phyloP scores from a whole-genome alignment of 2,113 vertebrate genomes.

The Plecturocebus donacophilus region DNA sequence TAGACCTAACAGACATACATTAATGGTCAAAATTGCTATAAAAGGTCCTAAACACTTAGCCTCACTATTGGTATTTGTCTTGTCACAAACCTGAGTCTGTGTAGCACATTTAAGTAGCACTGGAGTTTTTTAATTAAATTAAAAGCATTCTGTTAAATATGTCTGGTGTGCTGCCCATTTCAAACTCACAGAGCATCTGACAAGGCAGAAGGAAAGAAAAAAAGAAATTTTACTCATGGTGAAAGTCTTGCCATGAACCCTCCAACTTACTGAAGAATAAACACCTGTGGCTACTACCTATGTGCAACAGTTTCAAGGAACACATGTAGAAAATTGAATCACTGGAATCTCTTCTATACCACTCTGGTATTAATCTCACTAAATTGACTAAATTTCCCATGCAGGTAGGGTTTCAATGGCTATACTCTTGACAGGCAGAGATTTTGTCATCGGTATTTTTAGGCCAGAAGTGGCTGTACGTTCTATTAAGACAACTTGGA shows the following conservation, averaged over 20 bases:
- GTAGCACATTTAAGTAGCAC: neutral
- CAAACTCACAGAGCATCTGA: neutral
- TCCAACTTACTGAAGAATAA: neutral
- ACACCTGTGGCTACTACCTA: neutral
- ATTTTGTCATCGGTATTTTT: neutral
- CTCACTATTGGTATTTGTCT: neutral
- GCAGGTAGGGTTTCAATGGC: neutral
- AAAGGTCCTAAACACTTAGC: neutral
- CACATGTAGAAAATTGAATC: neutral
- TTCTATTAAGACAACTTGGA: neutral
- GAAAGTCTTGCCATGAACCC: neutral
- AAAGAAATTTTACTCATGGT: neutral
- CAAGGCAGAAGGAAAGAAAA: neutral
- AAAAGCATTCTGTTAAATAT: neutral
- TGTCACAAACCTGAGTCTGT: neutral
- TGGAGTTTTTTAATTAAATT: neutral
- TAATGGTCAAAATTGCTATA: neutral
- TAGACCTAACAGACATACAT: neutral
- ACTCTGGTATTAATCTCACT: neutral
- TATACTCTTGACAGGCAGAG: neutral
- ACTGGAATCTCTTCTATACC: neutral
- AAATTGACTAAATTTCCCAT: neutral
- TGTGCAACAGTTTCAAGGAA: neutral
- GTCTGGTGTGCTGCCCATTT: neutral
- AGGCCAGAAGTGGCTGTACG: neutral